Base-by-base conservation (phyloP, 2,797 vertebrate species). In the Typhlichthys eigenmanni region DNA sequence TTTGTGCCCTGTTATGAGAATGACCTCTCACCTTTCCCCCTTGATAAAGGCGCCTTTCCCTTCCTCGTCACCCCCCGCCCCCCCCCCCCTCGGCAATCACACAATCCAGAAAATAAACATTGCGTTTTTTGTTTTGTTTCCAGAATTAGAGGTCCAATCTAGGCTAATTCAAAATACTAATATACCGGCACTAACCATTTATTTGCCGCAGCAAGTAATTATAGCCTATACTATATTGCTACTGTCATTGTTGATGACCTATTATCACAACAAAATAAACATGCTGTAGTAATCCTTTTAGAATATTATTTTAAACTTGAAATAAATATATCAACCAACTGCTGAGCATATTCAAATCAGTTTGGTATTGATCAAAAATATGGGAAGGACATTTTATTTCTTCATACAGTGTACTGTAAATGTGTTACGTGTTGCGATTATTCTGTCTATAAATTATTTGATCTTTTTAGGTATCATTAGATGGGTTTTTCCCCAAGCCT, bases 401-500 rank as follows among this genome's bases (percentile, higher is more conserved):
- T 57, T 7, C n/a, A 32, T 1, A 48, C 49, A 19, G 10, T 14
- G n/a, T 34, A 45, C 43, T 38, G 38, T 55, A 55, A 7, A 7
- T 16, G 9, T 43, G 14, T 9, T 14, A 53, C 32, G 11, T 47
- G 56, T 49, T 38, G 14, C 57, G 34, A 2, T 16, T 17, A 3
- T 50, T 10, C 58, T 66, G 5, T 69, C 16, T 55, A 57, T 10
- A 5, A 43, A 55, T 52, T 62, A 46, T 43, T 75, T 5, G 81
- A 73, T 80, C 71, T 14, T 85, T 76, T 58, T 78, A 99, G 98
- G 92, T 98, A 70, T 49, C 73, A 78, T 88, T 99, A 47, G 94
- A 92, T 64, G 96, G 96, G 59, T 99, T 95, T 81, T 86, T 98
- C 67, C 98, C 97, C 45, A 97, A 95, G 72, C 89, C 88, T 13